Evolutionary conservation across 2,888 invertebrate species (phyloP).

Genomic region (Stictocephala bisonia): DNA sequence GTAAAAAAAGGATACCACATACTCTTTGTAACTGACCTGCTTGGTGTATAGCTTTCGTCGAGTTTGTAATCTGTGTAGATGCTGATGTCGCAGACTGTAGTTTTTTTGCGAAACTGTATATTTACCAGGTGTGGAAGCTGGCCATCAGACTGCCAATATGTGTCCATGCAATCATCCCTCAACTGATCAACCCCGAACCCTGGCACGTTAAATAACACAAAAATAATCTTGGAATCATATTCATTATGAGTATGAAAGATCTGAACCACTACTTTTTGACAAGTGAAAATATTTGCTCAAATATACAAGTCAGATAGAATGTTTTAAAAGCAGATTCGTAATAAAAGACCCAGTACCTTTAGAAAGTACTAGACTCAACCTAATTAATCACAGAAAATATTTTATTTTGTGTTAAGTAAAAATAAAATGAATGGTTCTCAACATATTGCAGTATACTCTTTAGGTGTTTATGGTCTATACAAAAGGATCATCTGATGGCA

Average conservation of each 20-base stretch:
- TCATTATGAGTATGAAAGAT: neutral
- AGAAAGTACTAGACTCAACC: neutral
- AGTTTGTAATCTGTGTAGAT: conserved; percentile 98
- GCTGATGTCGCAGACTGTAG: conserved; percentile 93
- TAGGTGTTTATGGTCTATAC: too few relatives aligned
- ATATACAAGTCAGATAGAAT: too few relatives aligned
- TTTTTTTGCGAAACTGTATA: conserved; percentile 95
- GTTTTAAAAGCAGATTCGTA: too few relatives aligned
- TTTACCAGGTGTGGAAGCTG: conserved; percentile 98
- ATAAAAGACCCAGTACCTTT: neutral
- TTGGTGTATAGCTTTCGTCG: conserved; percentile 99
- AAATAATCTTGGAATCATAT: neutral
- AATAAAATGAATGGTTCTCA: too few relatives aligned
- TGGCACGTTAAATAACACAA: conserved; percentile 46
- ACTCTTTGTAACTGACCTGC: too few relatives aligned
- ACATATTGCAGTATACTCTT: too few relatives aligned
- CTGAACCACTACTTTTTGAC: too few relatives aligned
- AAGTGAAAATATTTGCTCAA: too few relatives aligned
- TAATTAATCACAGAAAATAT: neutral
- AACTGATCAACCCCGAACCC: conserved; percentile 98
- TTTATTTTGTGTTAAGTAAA: too few relatives aligned
- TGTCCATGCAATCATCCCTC: conserved; percentile 94
- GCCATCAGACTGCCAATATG: conserved; percentile 99
- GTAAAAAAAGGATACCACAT: too few relatives aligned
- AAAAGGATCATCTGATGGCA: too few relatives aligned